phyloP scores from a whole-genome alignment of 2,113 vertebrate species.

The Emberiza fucata region DNA sequence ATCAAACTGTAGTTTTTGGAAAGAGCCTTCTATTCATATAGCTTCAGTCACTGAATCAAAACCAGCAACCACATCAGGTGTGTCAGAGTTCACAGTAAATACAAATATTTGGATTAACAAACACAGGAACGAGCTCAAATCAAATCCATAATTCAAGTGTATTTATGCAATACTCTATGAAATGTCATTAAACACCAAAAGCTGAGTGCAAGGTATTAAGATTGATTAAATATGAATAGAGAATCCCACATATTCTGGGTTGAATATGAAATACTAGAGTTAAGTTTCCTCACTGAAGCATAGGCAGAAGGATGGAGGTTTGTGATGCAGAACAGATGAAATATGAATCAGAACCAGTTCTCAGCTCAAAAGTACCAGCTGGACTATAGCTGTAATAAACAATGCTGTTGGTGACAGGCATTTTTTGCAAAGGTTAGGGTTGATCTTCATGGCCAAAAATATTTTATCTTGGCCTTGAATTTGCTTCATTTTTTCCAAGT shows the following conservation, averaged over 20 bases:
- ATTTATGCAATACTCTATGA: neutral
- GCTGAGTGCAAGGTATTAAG: neutral
- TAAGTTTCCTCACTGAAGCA: neutral
- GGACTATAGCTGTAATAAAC: neutral
- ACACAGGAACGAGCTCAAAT: neutral
- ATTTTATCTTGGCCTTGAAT: slow-evolving; percentile 13
- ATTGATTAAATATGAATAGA: neutral
- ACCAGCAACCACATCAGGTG: neutral
- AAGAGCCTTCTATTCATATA: neutral
- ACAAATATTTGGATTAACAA: neutral
- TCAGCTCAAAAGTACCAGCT: neutral
- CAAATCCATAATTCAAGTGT: neutral
- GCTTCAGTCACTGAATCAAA: neutral
- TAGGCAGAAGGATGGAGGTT: neutral
- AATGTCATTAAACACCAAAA: neutral
- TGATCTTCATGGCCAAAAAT: neutral
- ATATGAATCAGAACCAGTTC: neutral
- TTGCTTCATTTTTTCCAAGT: neutral
- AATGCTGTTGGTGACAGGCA: neutral
- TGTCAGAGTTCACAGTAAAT: neutral
- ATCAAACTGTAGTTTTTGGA: neutral
- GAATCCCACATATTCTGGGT: neutral
- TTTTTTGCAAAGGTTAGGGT: neutral
- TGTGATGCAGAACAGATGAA: slow-evolving; percentile 1
- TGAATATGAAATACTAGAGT: neutral